phyloP scores from a whole-genome alignment of 2,113 vertebrate species.

The Saguinus imperator region DNA sequence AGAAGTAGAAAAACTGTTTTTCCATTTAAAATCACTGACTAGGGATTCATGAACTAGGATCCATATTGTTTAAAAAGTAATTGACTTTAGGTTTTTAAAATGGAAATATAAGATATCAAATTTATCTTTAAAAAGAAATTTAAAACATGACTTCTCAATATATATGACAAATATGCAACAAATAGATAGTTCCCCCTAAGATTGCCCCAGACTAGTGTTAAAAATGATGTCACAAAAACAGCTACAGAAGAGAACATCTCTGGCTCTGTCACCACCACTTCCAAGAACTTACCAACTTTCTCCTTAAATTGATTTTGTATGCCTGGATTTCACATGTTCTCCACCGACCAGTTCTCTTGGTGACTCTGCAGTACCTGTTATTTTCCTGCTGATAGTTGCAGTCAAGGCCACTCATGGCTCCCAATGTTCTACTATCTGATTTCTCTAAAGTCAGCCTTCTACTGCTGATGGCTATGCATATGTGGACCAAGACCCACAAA shows the following conservation, averaged over 20 bases:
- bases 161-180: neutral
- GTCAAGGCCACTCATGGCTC: neutral
- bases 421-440: neutral
- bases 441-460: neutral
- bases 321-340: neutral
- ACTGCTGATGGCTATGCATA: neutral
- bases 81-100: constrained; percentile 41
- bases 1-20: neutral
- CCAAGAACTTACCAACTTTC: neutral
- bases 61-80: constrained; percentile 6
- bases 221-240: neutral
- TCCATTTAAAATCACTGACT: neutral
- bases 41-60: neutral
- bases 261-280: neutral
- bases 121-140: neutral
- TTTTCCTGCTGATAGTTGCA: neutral
- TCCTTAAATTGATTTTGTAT: neutral
- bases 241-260: neutral
- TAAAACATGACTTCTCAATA: neutral
- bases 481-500: neutral
- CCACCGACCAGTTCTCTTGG: neutral
- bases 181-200: neutral
- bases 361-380: neutral
- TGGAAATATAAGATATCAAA: neutral
- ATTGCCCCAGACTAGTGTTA: neutral